Conservation (phyloP, 2,888 invertebrate species). For the Luperina nickerlii region DNA sequence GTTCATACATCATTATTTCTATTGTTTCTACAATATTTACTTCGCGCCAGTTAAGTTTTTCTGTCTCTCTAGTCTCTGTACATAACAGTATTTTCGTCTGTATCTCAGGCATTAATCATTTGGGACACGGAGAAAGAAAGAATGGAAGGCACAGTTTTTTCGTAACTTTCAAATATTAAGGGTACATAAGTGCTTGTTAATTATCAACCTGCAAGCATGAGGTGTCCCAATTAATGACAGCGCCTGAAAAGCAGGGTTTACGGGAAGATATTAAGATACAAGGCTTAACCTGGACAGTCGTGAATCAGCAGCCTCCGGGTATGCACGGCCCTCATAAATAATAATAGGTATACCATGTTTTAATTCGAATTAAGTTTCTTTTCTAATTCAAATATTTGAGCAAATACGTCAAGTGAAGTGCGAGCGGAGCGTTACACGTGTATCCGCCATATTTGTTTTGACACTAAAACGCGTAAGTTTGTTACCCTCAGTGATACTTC, state of each 20-base stretch:
- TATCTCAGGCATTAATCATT: constrained; percentile 80
- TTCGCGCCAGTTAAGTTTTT: constrained; percentile 53
- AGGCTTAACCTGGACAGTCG: constrained; percentile 14
- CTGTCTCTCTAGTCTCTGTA: constrained; percentile 37
- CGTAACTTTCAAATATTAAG: not conserved
- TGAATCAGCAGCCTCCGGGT: constrained; percentile 26
- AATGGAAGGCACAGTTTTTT: constrained; percentile 25
- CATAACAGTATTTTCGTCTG: constrained; percentile 79
- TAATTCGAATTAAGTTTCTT: constrained; percentile 11
- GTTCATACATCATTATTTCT: constrained; percentile 59
- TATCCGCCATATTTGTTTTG: constrained; percentile 27
- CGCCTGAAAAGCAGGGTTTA: not conserved
- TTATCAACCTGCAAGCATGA: not conserved
- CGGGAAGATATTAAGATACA: not conserved
- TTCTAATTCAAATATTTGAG: not conserved
- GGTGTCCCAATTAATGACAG: not conserved
- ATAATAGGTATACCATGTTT: not conserved
- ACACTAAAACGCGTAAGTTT: constrained; percentile 25
- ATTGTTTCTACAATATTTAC: constrained; percentile 62
- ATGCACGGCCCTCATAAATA: constrained; percentile 4
- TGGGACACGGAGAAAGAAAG: constrained; percentile 33
- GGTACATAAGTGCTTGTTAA: not conserved
- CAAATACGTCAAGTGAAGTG: constrained; percentile 10
- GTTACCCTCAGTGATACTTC: constrained; percentile 39
- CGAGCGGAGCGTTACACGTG: not conserved